phyloP scores from a whole-genome alignment of 2,888 invertebrate genomes.

The Drosophila pseudotalamancana region DNA sequence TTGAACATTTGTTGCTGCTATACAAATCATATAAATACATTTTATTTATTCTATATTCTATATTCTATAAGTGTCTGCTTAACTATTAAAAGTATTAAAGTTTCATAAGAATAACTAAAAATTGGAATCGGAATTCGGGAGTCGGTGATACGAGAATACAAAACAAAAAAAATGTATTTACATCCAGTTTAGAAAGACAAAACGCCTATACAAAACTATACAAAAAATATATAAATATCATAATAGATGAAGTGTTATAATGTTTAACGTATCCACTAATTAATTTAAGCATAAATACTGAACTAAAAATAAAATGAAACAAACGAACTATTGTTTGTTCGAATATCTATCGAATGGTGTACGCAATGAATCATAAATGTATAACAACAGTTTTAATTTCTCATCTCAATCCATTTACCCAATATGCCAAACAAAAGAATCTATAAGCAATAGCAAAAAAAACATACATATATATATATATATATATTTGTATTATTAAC shows the following conservation, averaged over 20 bases:
- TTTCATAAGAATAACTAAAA: no score
- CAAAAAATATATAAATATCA: no score
- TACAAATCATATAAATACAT: no score
- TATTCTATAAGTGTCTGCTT: no score
- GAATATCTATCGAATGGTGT: not conserved
- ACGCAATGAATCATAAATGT: slow-evolving; percentile 27
- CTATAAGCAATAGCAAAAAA: slow-evolving; percentile 3
- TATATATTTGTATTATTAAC: slow-evolving; percentile 37
- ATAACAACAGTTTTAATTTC: slow-evolving; percentile 15
- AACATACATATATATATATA: not conserved
- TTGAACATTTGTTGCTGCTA: no score
- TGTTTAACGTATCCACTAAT: not conserved
- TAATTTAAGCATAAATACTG: not conserved
- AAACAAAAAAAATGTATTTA: no score
- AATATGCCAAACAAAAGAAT: not conserved
- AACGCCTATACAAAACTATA: no score
- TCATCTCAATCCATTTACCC: slow-evolving; percentile 4
- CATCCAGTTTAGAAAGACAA: no score
- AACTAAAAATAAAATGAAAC: not conserved
- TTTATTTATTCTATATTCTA: no score
- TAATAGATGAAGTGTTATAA: not conserved
- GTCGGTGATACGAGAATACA: no score
- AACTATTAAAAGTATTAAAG: no score
- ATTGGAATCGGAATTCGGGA: no score
- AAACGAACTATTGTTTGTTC: slow-evolving; percentile 8